Evolutionary conservation across 2,797 vertebrate genomes (phyloP), one percentile per base, ranked within the genome.

Genomic region (Sebastes minor): DNA sequence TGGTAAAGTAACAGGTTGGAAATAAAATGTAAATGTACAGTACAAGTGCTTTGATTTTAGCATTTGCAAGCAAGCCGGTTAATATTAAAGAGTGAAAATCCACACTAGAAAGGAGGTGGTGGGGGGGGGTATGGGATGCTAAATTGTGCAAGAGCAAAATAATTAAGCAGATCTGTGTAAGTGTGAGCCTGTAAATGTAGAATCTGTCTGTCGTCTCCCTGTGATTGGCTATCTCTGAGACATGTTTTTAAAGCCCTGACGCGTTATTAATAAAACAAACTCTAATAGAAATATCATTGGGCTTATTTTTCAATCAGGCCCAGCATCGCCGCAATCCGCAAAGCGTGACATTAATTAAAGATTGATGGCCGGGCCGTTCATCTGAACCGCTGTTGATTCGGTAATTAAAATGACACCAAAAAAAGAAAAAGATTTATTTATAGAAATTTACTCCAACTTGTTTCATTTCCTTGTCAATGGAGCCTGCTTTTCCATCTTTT

Each of bases 301-400:
- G 92, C 94, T 96, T 95, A 96, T 96, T 96, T 96, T 96, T 96
- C 95, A 95, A 95, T 96, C 95, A 96, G 95, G 91, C 94, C 89
- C 87, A 90, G 91, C 89, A 94, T 95, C 87, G 73, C 86, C 85
- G 94, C 94, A 94, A 95, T 95, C 95, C 89, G 87, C 92, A 95
- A 95, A 95, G 93, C 94, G 89, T 95, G 94, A 96, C 95, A 95
- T 96, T 96, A 96, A 96, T 96, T 95, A 96, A 95, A 96, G 96
- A 96, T 95, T 95, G 94, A 96, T 96, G 94, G 94, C 82, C 85
- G 70, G 86, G 89, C 90, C 77, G 83, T 95, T 95, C 94, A 92
- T 96, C 94, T 94, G 90, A 93, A 92, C 92, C 86, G 88, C 90
- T 89, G 92, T 94, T 96, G 94, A 95, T 95, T 92, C 90, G 86